Conservation (phyloP, 2,888 invertebrate genomes). For the Magallana nippona region DNA sequence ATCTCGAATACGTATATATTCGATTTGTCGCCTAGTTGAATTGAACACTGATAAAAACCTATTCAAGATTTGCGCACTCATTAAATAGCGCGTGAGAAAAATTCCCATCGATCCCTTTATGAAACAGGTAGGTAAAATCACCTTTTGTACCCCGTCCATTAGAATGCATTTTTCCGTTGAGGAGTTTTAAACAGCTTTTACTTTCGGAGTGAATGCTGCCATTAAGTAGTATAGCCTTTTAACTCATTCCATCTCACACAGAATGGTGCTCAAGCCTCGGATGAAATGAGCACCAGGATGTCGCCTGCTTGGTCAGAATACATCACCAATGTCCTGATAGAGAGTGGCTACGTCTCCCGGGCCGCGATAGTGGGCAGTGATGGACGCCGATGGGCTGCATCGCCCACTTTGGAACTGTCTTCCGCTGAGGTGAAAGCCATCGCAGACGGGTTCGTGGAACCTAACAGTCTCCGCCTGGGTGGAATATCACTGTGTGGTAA, state of each 20-base stretch:
- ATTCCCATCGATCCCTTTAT: slow-evolving; percentile 6
- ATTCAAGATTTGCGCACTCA: background rate
- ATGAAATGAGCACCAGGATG: slow-evolving; percentile 50
- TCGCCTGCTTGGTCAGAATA: slow-evolving; percentile 70
- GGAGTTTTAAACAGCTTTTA: slow-evolving; percentile 27
- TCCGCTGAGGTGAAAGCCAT: slow-evolving; percentile 59
- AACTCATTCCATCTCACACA: background rate
- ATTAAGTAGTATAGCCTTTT: slow-evolving; percentile 17
- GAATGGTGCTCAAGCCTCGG: background rate
- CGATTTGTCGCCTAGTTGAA: slow-evolving; percentile 21
- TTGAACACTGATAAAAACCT: slow-evolving; percentile 4
- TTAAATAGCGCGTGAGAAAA: slow-evolving; percentile 8
- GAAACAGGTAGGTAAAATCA: slow-evolving; percentile 28
- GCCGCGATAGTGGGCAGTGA: slow-evolving; percentile 65
- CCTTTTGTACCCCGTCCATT: background rate
- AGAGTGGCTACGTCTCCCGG: slow-evolving; percentile 65
- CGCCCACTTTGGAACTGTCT: slow-evolving; percentile 59
- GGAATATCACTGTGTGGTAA: slow-evolving; percentile 61
- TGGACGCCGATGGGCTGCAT: slow-evolving; percentile 64
- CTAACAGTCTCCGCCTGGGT: slow-evolving; percentile 59
- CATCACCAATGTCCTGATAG: slow-evolving; percentile 65
- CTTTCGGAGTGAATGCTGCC: slow-evolving; percentile 28
- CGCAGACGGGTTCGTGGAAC: slow-evolving; percentile 64
- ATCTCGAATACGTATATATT: background rate
- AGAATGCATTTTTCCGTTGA: slow-evolving; percentile 25